phyloP scores from a whole-genome alignment of 2,888 invertebrate species.

The Hartigia nigra region DNA sequence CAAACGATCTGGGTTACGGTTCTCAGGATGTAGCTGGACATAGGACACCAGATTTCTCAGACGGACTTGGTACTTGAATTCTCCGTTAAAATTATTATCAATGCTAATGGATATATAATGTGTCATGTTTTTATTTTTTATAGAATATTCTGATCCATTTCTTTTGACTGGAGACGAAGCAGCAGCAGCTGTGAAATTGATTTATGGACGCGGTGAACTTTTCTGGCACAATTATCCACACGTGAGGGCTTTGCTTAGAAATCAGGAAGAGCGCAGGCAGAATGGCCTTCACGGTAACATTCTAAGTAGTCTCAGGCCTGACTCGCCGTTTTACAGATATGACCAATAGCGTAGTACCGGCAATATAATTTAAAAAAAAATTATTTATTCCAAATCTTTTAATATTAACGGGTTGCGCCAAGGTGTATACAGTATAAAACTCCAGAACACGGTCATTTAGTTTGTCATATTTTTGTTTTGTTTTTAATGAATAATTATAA shows the following conservation, averaged over 20 bases:
- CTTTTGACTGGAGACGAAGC: conserved; percentile 73
- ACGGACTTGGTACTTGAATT: conserved; percentile 60
- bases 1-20: conserved; percentile 63
- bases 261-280: conserved; percentile 71
- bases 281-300: conserved; percentile 73
- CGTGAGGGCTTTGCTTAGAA: conserved; percentile 70
- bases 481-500: neutral
- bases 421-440: neutral
- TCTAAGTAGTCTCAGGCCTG: conserved; percentile 72
- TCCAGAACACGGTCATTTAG: neutral
- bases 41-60: conserved; percentile 62
- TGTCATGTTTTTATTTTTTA: conserved; percentile 8
- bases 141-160: conserved; percentile 70
- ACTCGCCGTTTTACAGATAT: conserved; percentile 71
- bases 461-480: neutral
- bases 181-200: conserved; percentile 68
- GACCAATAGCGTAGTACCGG: neutral
- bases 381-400: neutral
- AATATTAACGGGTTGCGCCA: neutral
- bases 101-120: conserved; percentile 4
- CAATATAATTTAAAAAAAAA: neutral
- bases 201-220: conserved; percentile 70
- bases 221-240: conserved; percentile 77
- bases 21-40: conserved; percentile 60
- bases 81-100: neutral